Evolutionary conservation across 2,888 invertebrate genomes (phyloP).

Genomic region (Sceliomorpha sp.): DNA sequence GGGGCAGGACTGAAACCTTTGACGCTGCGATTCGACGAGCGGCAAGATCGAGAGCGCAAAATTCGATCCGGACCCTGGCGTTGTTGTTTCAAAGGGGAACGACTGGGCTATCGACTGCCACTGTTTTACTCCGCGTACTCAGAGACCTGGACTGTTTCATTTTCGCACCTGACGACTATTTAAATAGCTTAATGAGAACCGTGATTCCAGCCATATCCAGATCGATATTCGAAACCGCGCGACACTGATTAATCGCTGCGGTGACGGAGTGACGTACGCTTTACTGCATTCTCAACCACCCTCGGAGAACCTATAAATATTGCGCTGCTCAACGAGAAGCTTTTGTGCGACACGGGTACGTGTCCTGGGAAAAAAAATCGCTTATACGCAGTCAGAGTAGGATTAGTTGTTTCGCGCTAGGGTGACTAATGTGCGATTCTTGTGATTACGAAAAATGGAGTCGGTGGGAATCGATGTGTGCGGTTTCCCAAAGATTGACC

Average conservation of each 20-base stretch:
- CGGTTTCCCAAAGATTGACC: no score
- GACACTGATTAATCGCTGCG: constrained; percentile 23
- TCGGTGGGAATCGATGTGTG: no score
- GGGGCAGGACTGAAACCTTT: no score
- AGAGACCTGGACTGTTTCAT: constrained; percentile 21
- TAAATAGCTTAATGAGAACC: constrained; percentile 40
- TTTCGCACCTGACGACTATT: constrained; percentile 29
- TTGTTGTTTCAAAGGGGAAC: neutral
- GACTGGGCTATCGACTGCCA: constrained; percentile 13
- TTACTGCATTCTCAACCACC: constrained; percentile 1
- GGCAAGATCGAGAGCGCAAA: no score
- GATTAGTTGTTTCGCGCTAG: no score
- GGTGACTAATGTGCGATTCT: no score
- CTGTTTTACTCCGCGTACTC: constrained; percentile 14
- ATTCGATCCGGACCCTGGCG: no score
- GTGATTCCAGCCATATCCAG: constrained; percentile 16
- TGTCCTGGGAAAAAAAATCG: no score
- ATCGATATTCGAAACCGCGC: constrained; percentile 27
- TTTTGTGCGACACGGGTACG: neutral
- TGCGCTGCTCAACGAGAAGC: neutral
- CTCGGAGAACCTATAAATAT: constrained; percentile 10
- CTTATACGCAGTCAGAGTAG: no score
- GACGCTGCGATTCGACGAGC: no score
- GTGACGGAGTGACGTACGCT: constrained; percentile 9
- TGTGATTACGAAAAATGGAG: no score